These are phyloP conservation scores for Tortrix viridana DNA, from an alignment of 2,888 invertebrate genomes.

Conservation along the genomic window DNA sequence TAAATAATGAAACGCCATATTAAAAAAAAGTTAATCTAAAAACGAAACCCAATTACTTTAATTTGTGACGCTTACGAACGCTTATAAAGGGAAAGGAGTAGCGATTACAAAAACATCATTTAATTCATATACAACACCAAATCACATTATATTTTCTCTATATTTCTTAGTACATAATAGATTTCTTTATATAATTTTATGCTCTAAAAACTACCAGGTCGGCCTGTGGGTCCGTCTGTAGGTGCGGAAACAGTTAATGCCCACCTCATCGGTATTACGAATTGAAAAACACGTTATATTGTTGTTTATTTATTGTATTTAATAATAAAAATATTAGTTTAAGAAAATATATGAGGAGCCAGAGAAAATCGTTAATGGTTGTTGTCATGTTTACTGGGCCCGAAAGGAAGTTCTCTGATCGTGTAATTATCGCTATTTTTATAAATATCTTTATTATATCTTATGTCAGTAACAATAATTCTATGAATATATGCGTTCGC, in stretches of 20 bases:
- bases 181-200: conserved; percentile 72
- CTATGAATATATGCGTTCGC: conserved; percentile 61
- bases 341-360: conserved; percentile 70
- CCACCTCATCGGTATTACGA: conserved; percentile 51
- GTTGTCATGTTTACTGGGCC: conserved; percentile 61
- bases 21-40: too few species aligned
- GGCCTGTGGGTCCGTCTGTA: conserved; percentile 51
- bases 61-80: conserved; percentile 21
- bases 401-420: conserved; percentile 62
- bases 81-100: conserved; percentile 72
- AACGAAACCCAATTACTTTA: too few species aligned
- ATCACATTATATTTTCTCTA: conserved; percentile 84
- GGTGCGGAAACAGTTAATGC: conserved; percentile 44
- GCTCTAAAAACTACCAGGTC: conserved; percentile 60
- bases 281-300: conserved; percentile 60
- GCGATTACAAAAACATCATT: conserved; percentile 79
- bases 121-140: conserved; percentile 84
- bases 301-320: conserved; percentile 56
- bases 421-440: conserved; percentile 52
- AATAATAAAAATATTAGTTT: conserved; percentile 60
- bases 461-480: conserved; percentile 57
- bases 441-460: conserved; percentile 54
- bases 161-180: conserved; percentile 74
- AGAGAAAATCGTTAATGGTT: conserved; percentile 52
- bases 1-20: too few species aligned